phyloP scores from a whole-genome alignment of 2,113 vertebrate genomes.

The Caranx ignobilis region DNA sequence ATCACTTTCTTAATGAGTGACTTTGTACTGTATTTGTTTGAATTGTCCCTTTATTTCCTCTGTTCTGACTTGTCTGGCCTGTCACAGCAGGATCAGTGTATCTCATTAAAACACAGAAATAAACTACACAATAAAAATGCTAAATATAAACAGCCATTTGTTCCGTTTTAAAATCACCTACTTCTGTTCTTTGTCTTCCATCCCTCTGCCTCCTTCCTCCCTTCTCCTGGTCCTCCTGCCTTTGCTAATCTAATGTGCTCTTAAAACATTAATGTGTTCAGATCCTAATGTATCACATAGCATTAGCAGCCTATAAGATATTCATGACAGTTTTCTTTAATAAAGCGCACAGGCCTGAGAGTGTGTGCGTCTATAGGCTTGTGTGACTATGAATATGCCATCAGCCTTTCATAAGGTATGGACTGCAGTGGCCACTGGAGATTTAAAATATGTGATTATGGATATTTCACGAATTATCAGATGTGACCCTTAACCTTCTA shows the following conservation, averaged over 20 bases:
- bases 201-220: background rate
- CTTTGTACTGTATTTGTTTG: background rate
- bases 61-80: background rate
- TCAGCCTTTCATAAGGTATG: conserved; percentile 66
- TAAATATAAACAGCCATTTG: conserved; percentile 5
- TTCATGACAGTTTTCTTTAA: conserved; percentile 78
- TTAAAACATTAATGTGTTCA: conserved; percentile 76
- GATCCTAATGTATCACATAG: conserved; percentile 70
- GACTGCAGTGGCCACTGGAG: conserved; percentile 58
- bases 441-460: conserved; percentile 75
- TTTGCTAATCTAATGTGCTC: conserved; percentile 38
- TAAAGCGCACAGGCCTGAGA: conserved; percentile 61
- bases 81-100: background rate
- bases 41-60: background rate
- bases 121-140: background rate
- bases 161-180: conserved; percentile 24
- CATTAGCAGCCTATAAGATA: conserved; percentile 80
- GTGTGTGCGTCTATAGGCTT: conserved; percentile 63
- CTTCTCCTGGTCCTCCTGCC: conserved; percentile 28
- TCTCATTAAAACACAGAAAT: conserved; percentile 17
- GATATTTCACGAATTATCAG: conserved; percentile 71
- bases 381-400: conserved; percentile 78
- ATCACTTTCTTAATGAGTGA: background rate
- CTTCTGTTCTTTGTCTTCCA: conserved; percentile 17
- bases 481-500: conserved; percentile 78